A percentile compares a stretch with the other conserved stretches of the same genome.
Conservation (phyloP, 2,113 vertebrate species). For the Thamnaconus septentrionalis region DNA sequence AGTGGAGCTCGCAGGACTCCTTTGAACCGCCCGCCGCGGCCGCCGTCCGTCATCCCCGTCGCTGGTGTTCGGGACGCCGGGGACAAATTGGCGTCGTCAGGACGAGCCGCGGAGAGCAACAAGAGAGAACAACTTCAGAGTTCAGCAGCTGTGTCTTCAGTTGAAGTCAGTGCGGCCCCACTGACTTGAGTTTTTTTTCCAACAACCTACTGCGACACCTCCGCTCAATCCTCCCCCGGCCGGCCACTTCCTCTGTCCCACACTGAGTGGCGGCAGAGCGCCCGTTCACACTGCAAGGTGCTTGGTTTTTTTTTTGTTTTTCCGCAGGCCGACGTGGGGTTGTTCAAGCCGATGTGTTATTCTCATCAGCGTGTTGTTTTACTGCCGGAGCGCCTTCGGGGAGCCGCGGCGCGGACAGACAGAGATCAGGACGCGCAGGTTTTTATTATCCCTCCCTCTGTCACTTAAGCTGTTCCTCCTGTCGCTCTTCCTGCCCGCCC, state of each 20-base stretch:
- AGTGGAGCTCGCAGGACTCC: conserved; percentile 4
- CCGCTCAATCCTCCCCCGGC: conserved; percentile 24
- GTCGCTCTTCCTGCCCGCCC: conserved; percentile 35
- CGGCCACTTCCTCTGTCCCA: conserved; percentile 38
- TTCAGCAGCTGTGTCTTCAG: conserved; percentile 2
- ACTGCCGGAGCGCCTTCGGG: conserved; percentile 60
- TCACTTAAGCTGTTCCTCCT: conserved; percentile 55
- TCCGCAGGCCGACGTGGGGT: conserved; percentile 47
- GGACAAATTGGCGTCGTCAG: conserved; percentile 46
- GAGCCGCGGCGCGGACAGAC: neutral
- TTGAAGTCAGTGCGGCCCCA: neutral
- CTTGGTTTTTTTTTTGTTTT: conserved; percentile 25
- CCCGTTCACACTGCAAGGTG: conserved; percentile 15
- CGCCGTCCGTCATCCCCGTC: too few species aligned
- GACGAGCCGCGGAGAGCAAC: conserved; percentile 14
- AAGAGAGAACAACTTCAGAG: conserved; percentile 20
- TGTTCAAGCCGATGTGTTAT: conserved; percentile 70
- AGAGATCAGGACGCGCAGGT: conserved; percentile 63
- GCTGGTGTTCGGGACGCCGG: neutral
- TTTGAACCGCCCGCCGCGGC: too few species aligned
- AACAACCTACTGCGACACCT: too few species aligned
- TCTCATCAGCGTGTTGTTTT: conserved; percentile 78
- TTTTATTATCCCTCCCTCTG: conserved; percentile 63
- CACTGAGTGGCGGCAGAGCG: conserved; percentile 16
- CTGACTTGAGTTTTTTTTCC: neutral